Base-by-base conservation (phyloP, 1,140 invertebrate genomes). In the Pachyrhynchus sulphureomaculatus region DNA sequence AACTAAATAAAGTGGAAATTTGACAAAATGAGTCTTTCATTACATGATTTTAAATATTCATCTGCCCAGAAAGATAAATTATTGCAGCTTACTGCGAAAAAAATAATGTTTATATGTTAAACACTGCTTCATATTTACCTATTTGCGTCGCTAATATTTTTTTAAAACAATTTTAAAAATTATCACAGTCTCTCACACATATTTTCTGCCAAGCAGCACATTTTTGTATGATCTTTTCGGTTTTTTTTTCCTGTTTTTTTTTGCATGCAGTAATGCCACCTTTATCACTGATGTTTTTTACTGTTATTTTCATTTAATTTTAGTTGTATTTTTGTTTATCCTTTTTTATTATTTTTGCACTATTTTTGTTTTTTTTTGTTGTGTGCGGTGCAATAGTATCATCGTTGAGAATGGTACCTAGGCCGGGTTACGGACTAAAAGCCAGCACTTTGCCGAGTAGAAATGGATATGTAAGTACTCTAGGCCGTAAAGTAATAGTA, bases 401-500 rank as follows among this genome's bases (percentile, higher is more conserved):
- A 48, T 74, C 76, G 74, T 79, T 74, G 77, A 80, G 78, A 74
- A 79, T 79, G 74, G 82, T 84, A 68, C 86, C 88, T 67, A 87
- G 86, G 75, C 87, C 88, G 68, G 88, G 87, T 72, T 89, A 88
- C 77, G 87, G 86, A 73, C 82, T 88, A 73, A 88, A 87, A 79
- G 84, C 86, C 64, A 83, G 84, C 63, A 90, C 88, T 59, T 82
- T 90, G 76, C 88, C 88, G 65, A 82, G 83, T 64, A 74, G 79
- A 71, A 81, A 81, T 65, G 80, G 79, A 67, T 81, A 81, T 60
- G 75, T 75, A 71, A 75, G 73, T 75, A 76, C 29, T 41, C 36
- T 10, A 21, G 21, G 26, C 2, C 29, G 18, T 23, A 13, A 44
- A 20, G 26, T 29, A 29, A 29, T 6, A 10, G 8, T 29, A 29